Conservation (phyloP, 2,888 invertebrate genomes). For the Sarcophaga caerulescens region DNA sequence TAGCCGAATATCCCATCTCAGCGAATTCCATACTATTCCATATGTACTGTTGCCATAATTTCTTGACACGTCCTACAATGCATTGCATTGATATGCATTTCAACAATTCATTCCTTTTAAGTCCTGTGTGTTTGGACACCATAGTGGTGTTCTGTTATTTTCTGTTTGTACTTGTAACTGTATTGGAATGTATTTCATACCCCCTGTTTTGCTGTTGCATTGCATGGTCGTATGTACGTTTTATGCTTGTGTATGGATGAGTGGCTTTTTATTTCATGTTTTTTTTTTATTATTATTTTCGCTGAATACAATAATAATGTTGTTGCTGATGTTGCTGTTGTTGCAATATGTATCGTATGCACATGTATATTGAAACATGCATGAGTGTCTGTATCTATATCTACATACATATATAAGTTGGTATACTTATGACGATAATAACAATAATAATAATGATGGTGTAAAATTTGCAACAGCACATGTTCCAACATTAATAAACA, state of each 20-base stretch:
- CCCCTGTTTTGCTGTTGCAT: conserved; percentile 29
- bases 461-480: conserved; percentile 75
- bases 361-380: too few relatives aligned
- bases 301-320: conserved; percentile 45
- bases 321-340: conserved; percentile 44
- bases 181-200: conserved; percentile 57
- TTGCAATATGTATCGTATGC: conserved; percentile 1
- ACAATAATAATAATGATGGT: conserved; percentile 73
- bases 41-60: too few relatives aligned
- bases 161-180: conserved; percentile 57
- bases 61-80: too few relatives aligned
- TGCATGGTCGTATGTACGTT: conserved; percentile 18
- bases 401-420: conserved; percentile 14
- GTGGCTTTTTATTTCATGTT: conserved; percentile 1
- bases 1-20: too few relatives aligned
- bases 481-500: conserved; percentile 58
- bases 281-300: background rate
- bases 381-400: background rate
- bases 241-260: conserved; percentile 4
- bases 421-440: conserved; percentile 50
- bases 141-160: conserved; percentile 52
- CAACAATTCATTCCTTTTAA: conserved; percentile 43
- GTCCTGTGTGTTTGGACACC: conserved; percentile 29
- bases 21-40: too few relatives aligned
- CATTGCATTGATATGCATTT: too few relatives aligned